Base-by-base conservation (phyloP, 30 jellyfish, hydroid and myxozoan species). In the Calvadosia cruxmelitensis region DNA sequence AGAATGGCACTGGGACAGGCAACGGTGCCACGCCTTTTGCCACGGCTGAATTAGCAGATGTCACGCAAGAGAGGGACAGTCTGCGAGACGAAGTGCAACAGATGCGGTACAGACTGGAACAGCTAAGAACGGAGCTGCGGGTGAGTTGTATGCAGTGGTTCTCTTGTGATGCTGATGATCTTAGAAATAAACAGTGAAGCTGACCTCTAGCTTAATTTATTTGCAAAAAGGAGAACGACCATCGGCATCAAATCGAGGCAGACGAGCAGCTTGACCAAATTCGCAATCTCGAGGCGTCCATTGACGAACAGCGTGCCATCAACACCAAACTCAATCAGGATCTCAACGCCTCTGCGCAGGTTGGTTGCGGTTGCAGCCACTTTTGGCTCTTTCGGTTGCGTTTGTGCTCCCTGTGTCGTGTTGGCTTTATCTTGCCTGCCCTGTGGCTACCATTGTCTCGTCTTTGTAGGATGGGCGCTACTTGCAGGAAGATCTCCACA, bases 11-110 rank as follows among this genome's bases (percentile, higher is more conserved):
- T 0, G 85, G 74, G 13, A 71, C 89, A 13, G 29, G 78, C 32
- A 94, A 87, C 26, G 75, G 84, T 0, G 74, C 94, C 12, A 79
- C 93, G 2, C 53, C 78, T 34, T 51, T 77, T 12, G 67, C 80
- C 28, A 69, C 95, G 7, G 20, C 10, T 42, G 98, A 89, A 70
- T 74, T 89, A 12, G 98, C 81, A 72, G 94, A 78, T 30, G 30
- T 77, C n/a, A 66, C 64, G 42, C 93, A 81, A 61, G 98, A 89
- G 50, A 65, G 98, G 32, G 98, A 89, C 49, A 1, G 76, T 53
- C 65, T 89, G 64, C 84, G 89, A 30, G 95, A 81, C 16, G 98
- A 89, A 68, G 67, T 76, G 28, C 83, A 72, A 52, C 89, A 89
- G 35, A 34, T 68, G 24, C 80, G 66, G 25, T 89, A 81, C 76